Evolutionary conservation across 2,888 invertebrate species (phyloP).

Genomic region (Scaptomyza reducta): DNA sequence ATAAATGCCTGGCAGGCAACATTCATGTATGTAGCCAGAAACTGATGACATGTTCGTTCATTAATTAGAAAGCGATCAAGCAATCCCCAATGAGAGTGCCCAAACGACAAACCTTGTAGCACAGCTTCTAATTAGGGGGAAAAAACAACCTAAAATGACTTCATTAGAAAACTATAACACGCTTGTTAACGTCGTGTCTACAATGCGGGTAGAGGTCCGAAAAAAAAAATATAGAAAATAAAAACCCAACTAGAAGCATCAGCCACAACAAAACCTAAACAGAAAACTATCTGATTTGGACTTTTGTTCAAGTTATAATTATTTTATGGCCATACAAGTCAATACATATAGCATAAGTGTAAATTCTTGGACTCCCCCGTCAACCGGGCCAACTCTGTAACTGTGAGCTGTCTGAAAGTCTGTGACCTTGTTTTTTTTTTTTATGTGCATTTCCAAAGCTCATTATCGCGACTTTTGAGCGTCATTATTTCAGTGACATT

Average conservation of each 20-base stretch:
- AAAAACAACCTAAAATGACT: constrained; percentile 62
- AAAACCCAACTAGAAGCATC: constrained; percentile 10
- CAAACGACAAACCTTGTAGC: constrained; percentile 30
- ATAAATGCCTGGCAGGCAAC: constrained; percentile 57
- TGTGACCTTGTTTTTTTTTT: constrained; percentile 30
- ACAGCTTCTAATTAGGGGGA: constrained; percentile 70
- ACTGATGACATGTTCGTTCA: constrained; percentile 74
- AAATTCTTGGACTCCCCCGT: not conserved
- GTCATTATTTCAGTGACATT: constrained; percentile 43
- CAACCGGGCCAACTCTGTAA: constrained; percentile 1
- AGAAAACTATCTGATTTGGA: constrained; percentile 27
- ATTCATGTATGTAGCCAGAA: constrained; percentile 43
- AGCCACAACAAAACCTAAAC: constrained; percentile 10
- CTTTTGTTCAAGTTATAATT: constrained; percentile 58
- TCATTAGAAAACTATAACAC: constrained; percentile 79
- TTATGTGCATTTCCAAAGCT: constrained; percentile 39
- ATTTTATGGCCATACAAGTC: constrained; percentile 51
- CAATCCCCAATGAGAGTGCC: constrained; percentile 2
- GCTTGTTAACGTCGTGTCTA: constrained; percentile 71
- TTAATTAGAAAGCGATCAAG: constrained; percentile 72
- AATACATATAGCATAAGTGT: not conserved
- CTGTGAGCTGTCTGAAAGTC: constrained; percentile 26
- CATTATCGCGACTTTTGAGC: constrained; percentile 42
- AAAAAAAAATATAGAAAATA: constrained; percentile 9
- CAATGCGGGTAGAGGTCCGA: constrained; percentile 64